Base-by-base conservation (phyloP, 2,797 vertebrate genomes). In the Alauda arvensis region DNA sequence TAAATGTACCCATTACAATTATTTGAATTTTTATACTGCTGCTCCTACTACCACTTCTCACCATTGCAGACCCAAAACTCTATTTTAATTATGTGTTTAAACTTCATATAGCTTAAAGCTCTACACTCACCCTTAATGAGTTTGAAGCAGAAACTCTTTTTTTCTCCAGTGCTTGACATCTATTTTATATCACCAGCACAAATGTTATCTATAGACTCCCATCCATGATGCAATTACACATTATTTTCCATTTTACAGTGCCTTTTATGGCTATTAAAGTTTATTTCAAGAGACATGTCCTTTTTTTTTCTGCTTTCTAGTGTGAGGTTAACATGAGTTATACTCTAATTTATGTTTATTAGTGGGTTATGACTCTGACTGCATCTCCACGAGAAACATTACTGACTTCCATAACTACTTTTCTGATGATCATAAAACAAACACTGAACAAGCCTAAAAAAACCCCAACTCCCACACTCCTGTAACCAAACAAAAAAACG, bases 401-500 rank as follows among this genome's bases (percentile, higher is more conserved):
- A 62, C 62, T 87, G 68, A 71, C 65, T 95, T 94, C 77, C 53
- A 81, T 57, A 92, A 69, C 69, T 87, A 80, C 34, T 67, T 95
- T 89, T 77, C 88, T 67, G 59, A 60, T 91, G 87, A 92, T 91
- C 89, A 89, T 97, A 97, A 97, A 96, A 78, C 92, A 96, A 97
- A 96, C 95, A 96, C 89, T 96, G 91, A 96, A 93, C 87, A 95
- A 94, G 76, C 55, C 59, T 89, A 15, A 39, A 77, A 80, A 26
- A 8, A 5, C 4, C 28, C 37, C 10, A 49, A 12, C 6, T 1
- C 9, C 9, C 8, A 21, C 1, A 4, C 3, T 3, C 7, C n/a
- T 4, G 1, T 10, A 63, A 59, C 5, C 3, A 39, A 43, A n/a
- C 9, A 2, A 25, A 16, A 40, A 56, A 16, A 46, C 37, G 9